Evolutionary conservation across 2,888 invertebrate species (phyloP), one percentile per base, ranked within the genome.

Genomic region (Himalopsyche tibetana): DNA sequence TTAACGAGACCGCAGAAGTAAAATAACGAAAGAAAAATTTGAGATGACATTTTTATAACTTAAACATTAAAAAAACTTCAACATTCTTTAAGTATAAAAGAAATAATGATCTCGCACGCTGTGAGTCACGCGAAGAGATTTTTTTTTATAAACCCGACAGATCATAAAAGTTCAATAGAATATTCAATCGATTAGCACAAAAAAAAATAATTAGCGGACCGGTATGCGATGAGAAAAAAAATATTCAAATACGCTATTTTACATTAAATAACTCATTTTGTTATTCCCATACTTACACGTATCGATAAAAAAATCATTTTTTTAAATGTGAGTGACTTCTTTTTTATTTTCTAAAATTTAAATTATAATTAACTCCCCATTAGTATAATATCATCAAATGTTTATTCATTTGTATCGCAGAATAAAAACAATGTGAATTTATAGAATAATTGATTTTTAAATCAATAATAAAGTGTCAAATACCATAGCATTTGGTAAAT

Each of bases 1-100:
- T 51, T 51, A 51, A 51, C 15, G 51, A 51, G 51, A 51, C 51
- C 51, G 15, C 51, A 51, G 51, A 51, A 15, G 51, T 51, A 51
- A 51, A 51, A 51, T 51, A 15, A 15, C 51, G 4, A 5, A 8
- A 51, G 51, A 51, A 51, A 51, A 15, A 15, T 51, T 63, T 19
- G 19, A 28, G 63, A 63, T 63, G 63, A 63, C 63, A 63, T 63
- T 63, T 63, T 63, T 63, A 63, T 63, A 63, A 63, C 63, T 63
- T 28, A 19, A 19, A 19, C 28, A n/a, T 19, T 63, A 19, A 63
- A 63, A 56, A 63, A 63, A 19, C 8, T 19, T 63, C 19, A 6
- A 19, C 63, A 63, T 63, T 63, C 63, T 63, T 63, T 8, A 2
- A 8, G n/a, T 19, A 63, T 63, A 19, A 63, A 63, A 63, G n/a